Evolutionary conservation across 2,888 invertebrate species (phyloP), one percentile per base, ranked within the genome.

Genomic region (Cataglyphis rosenhaueri): DNA sequence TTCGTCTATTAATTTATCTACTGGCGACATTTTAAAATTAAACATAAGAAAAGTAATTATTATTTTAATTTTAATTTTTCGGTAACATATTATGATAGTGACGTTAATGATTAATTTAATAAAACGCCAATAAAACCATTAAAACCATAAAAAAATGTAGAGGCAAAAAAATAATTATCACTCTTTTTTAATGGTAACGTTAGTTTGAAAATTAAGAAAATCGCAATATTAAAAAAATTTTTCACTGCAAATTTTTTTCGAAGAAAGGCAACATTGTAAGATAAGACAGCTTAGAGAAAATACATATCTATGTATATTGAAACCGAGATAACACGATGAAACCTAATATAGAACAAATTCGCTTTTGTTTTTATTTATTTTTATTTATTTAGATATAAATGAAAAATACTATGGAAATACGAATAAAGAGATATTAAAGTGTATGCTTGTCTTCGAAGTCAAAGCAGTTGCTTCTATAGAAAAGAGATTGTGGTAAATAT

Each of bases 361-460:
- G 48, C 35, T 52, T 35, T 52, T 41, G 55, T 10, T 66, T 61
- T 74, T 55, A 66, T 55, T 76, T 41, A 55, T 38, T 48, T 29
- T 29, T 29, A 29, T 29, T 29, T 29, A 29, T 3, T 29, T 29
- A 29, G 1, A 38, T 38, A 2, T 3, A 76, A 55, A 65, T 52
- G 4, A 6, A 35, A 35, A 35, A 35, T 35, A 35, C 9, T 5
- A 9, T 25, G 9, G 29, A 35, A 35, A 25, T 35, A n/a, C 0
- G 48, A 44, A 64, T 75, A 75, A 64, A 73, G 1, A 32, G 35
- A 29, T 62, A 21, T 44, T 48, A 48, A 5, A 65, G 12, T 10
- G 21, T 64, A 55, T 68, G 18, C 8, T 15, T 61, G 61, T 18
- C 18, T 9, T 74, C 41, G 18, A 32, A 61, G 12, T 18, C 35